A percentile compares a stretch with the other conserved stretches of the same genome.
Evolutionary conservation across 2,888 invertebrate species (phyloP).

Genomic region (Drosophila formosana): DNA sequence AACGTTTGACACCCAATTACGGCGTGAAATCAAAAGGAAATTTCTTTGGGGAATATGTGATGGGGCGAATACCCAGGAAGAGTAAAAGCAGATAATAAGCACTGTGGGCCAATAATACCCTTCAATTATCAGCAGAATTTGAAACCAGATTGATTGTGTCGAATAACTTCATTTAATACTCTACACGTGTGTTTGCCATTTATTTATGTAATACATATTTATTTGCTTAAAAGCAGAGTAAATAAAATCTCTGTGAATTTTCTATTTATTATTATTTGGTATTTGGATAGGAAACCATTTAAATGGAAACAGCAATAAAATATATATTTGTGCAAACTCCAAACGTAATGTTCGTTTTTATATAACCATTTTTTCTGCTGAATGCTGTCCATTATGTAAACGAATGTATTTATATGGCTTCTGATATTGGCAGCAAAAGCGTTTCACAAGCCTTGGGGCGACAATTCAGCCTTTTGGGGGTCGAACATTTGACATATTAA

Average conservation of each 20-base stretch:
- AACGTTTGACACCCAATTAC: constrained; percentile 80
- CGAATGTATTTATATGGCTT: constrained; percentile 43
- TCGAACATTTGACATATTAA: constrained; percentile 53
- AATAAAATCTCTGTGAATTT: not conserved
- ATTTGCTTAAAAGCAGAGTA: not conserved
- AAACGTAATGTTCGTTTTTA: constrained; percentile 8
- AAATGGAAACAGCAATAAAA: constrained; percentile 37
- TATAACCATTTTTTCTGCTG: constrained; percentile 1
- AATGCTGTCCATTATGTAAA: constrained; percentile 13
- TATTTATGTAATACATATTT: not conserved
- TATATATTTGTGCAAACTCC: constrained; percentile 2
- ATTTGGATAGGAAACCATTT: constrained; percentile 38
- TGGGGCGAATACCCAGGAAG: constrained; percentile 7
- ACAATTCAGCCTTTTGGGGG: constrained; percentile 25
- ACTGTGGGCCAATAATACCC: constrained; percentile 3
- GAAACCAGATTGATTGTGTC: not conserved
- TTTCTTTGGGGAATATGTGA: constrained; percentile 60
- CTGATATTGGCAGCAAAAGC: constrained; percentile 44
- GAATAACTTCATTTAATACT: not conserved
- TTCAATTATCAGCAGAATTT: not conserved
- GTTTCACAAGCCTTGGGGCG: constrained; percentile 15
- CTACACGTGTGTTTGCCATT: too few species aligned
- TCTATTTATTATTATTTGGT: constrained; percentile 9
- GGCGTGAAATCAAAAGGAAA: constrained; percentile 77
- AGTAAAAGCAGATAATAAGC: constrained; percentile 14